phyloP scores from a whole-genome alignment of 1,140 invertebrate species.

The Drosophila parabipectinata region DNA sequence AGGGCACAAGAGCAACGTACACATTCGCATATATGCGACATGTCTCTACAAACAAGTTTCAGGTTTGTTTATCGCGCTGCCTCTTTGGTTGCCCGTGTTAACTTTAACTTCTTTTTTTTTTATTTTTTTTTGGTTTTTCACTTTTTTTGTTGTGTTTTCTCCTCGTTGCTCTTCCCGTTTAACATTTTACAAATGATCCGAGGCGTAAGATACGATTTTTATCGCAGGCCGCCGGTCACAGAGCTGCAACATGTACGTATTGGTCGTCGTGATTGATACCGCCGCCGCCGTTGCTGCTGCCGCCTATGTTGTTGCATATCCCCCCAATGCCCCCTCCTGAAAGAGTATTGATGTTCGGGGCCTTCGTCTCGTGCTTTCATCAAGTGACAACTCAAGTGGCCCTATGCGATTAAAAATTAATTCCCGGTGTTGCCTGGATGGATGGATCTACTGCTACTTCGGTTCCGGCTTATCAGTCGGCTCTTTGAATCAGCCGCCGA shows the following conservation, averaged over 20 bases:
- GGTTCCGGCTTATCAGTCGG: constrained; percentile 51
- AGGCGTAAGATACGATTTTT: constrained; percentile 75
- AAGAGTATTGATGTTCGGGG: not conserved
- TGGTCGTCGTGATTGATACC: constrained; percentile 50
- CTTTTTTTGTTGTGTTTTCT: not conserved
- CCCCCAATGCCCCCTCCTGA: not conserved
- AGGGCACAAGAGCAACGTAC: constrained; percentile 23
- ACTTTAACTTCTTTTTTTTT: constrained; percentile 43
- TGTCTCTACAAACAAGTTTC: constrained; percentile 72
- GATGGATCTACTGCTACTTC: constrained; percentile 18
- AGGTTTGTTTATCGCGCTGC: constrained; percentile 71
- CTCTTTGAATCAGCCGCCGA: constrained; percentile 73
- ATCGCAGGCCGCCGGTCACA: constrained; percentile 48
- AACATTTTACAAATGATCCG: constrained; percentile 75
- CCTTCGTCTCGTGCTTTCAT: constrained; percentile 28
- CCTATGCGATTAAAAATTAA: constrained; percentile 80
- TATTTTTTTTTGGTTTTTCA: not conserved
- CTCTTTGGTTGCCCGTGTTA: constrained; percentile 55
- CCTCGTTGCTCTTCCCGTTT: constrained; percentile 44
- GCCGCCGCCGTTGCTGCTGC: constrained; percentile 7
- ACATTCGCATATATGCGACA: constrained; percentile 45
- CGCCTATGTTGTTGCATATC: constrained; percentile 3
- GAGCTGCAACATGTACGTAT: constrained; percentile 17
- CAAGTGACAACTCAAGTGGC: constrained; percentile 77
- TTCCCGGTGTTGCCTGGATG: constrained; percentile 65